A percentile compares a stretch with the other conserved stretches of the same genome.
These are phyloP conservation scores for Archips xylosteana DNA, from an alignment of 2,888 invertebrate genomes.

Conservation along the genomic window DNA sequence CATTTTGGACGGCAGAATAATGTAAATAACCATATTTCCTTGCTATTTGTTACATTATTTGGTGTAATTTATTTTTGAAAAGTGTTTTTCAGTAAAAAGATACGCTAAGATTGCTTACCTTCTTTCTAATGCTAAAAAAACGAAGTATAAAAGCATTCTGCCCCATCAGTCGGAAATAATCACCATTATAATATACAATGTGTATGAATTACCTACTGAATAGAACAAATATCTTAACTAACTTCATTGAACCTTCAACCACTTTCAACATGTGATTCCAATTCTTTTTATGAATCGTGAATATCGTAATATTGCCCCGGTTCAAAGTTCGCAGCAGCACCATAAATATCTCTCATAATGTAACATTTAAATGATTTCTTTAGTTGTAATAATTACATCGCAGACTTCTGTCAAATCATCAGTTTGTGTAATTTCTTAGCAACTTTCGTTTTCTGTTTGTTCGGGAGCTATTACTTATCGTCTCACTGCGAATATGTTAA, in stretches of 20 bases:
- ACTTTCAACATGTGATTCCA: neutral
- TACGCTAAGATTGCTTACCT: too few species aligned
- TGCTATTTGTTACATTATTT: too few species aligned
- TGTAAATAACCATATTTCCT: too few species aligned
- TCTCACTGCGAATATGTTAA: slow-evolving; percentile 18
- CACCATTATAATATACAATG: too few species aligned
- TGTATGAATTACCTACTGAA: too few species aligned
- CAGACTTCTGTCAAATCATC: slow-evolving; percentile 27
- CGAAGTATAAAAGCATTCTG: too few species aligned
- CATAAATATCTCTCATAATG: neutral
- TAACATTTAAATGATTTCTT: slow-evolving; percentile 17
- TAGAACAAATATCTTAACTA: neutral
- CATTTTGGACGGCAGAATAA: too few species aligned
- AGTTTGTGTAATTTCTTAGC: slow-evolving; percentile 20
- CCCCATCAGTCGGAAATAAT: too few species aligned
- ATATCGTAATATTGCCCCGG: neutral
- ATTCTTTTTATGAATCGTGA: neutral
- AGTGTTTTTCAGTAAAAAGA: too few species aligned
- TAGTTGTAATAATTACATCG: slow-evolving; percentile 26
- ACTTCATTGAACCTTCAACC: neutral
- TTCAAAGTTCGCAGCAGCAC: slow-evolving; percentile 25
- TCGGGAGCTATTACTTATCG: slow-evolving; percentile 30
- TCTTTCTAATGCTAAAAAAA: too few species aligned
- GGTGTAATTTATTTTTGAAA: too few species aligned
- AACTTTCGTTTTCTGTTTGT: slow-evolving; percentile 36